These are phyloP conservation scores for Cephus pulcher DNA, from an alignment of 2,888 invertebrate species.

Conservation along the genomic window DNA sequence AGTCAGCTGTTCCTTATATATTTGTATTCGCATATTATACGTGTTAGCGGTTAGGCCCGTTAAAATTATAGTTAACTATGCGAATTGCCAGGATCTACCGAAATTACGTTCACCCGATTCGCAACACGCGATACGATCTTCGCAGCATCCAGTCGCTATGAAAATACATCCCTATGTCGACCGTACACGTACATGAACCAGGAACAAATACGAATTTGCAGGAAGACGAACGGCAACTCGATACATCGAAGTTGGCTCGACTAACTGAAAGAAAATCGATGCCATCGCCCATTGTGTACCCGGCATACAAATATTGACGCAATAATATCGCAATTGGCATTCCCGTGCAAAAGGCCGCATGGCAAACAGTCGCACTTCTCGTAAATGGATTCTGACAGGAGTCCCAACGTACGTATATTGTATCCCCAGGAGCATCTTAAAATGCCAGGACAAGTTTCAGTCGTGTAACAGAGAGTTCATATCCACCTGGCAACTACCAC, in stretches of 20 bases:
- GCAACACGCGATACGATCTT: not conserved
- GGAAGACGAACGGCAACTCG: not conserved
- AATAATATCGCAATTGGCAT: not conserved
- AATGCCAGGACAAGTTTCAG: not conserved
- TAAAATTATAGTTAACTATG: not conserved
- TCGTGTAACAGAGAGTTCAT: not conserved
- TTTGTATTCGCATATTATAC: constrained; percentile 7
- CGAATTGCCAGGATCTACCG: not conserved
- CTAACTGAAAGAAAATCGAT: not conserved
- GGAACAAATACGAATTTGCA: not conserved
- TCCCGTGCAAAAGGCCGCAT: not conserved
- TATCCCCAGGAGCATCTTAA: not conserved
- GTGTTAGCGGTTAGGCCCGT: constrained; percentile 6
- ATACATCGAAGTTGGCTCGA: not conserved
- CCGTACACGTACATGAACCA: not conserved
- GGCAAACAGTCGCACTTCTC: not conserved
- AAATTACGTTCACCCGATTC: not conserved
- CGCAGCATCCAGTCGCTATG: not conserved
- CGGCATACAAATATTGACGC: not conserved
- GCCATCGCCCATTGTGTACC: not conserved
- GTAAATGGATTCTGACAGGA: not conserved
- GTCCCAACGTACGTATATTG: not conserved
- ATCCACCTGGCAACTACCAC: constrained; percentile 16
- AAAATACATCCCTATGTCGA: not conserved
- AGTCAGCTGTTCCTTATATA: constrained; percentile 20